Base-by-base conservation (phyloP, 2,797 vertebrate species). In the Sebastolobus altivelis region DNA sequence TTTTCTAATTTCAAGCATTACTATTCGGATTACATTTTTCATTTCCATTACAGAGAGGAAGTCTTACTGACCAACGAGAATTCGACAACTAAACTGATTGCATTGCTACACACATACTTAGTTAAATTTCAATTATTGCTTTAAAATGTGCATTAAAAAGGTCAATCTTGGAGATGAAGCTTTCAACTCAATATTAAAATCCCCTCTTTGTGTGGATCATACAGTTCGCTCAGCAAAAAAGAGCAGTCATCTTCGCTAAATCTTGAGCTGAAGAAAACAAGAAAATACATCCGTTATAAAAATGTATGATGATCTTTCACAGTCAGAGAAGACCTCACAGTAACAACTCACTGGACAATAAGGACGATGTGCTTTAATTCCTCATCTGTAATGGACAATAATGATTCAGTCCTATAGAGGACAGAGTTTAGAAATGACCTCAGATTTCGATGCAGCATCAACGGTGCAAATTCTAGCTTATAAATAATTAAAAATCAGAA, bases 381-480 rank as follows among this genome's bases (percentile, higher is more conserved):
- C 22, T 82, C 35, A 77, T 49, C 71, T 80, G 46, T 68, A 46
- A 80, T 31, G 16, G 62, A 65, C 20, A 13, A 56, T 31, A 46
- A 65, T 59, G 46, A 76, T 71, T 65, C 16, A 54, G 46, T 72
- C 12, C 37, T 40, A 65, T 29, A 38, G 38, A 38, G 58, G 18
- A 65, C 20, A 35, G 56, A 54, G n/a, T 65, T 81, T 74, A 79
- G 56, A 75, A 89, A 85, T 68, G 1, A 72, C 68, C 79, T 80
- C 70, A 79, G 37, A 83, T 86, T 87, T 86, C 9, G 22, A 73
- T 87, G 75, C 90, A 87, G 85, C 87, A 83, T 72, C 73, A 92
- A 84, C 25, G 74, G 68, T 80, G 82, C 65, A 84, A 76, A 68
- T 82, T 91, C 12, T 91, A 90, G 82, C 86, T 89, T 90, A 91